Conservation (phyloP, 2,113 vertebrate species). For the Centrocercus urophasianus region DNA sequence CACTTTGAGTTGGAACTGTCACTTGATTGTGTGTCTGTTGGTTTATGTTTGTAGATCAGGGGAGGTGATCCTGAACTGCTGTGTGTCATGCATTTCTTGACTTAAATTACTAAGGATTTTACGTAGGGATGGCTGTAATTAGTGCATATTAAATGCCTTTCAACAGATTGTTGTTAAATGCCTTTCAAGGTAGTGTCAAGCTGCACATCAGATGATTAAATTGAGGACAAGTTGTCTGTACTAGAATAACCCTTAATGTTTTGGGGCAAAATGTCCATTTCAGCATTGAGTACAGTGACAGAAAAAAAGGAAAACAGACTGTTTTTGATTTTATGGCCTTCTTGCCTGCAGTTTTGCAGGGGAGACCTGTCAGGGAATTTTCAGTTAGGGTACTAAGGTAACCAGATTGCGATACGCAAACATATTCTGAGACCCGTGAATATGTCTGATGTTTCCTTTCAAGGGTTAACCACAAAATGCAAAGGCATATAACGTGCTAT, state of each 20-base stretch:
- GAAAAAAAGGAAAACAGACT: neutral
- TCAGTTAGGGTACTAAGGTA: neutral
- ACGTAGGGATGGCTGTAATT: neutral
- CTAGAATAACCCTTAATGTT: neutral
- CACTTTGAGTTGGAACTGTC: neutral
- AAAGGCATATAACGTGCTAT: fast-evolving
- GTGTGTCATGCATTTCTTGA: fast-evolving
- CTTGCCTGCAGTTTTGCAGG: neutral
- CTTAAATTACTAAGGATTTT: neutral
- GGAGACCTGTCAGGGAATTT: neutral
- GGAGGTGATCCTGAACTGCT: neutral
- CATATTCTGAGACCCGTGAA: neutral
- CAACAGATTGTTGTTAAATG: neutral
- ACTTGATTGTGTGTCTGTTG: neutral
- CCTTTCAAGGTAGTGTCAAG: neutral
- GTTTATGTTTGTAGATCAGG: neutral
- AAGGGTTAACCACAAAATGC: neutral
- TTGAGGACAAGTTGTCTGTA: neutral
- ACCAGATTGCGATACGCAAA: neutral
- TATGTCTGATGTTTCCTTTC: neutral
- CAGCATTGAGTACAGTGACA: neutral
- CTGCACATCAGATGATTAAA: neutral
- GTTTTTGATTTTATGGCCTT: neutral
- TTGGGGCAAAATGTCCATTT: neutral
- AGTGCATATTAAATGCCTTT: neutral